Percentiles rank a stretch among this genome's conserved stretches.
Conservation (phyloP, 1,140 invertebrate genomes). For the Sinella curviseta region DNA sequence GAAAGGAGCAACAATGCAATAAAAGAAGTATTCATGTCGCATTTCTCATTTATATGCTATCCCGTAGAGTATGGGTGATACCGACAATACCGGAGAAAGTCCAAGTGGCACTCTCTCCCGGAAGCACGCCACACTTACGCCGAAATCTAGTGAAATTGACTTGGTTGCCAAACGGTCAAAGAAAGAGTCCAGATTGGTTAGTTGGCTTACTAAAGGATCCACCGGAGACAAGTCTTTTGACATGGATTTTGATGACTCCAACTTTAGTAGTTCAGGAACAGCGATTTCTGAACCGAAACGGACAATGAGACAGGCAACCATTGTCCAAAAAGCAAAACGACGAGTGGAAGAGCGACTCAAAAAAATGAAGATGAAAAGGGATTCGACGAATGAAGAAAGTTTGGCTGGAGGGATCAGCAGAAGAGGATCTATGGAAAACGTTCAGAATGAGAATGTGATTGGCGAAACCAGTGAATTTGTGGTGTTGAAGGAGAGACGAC, state of each 20-base stretch:
- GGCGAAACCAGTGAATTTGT: conserved; percentile 67
- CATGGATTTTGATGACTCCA: conserved; percentile 39
- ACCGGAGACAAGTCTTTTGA: conserved; percentile 45
- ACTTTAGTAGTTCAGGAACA: conserved; percentile 1
- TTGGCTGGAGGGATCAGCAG: conserved; percentile 37
- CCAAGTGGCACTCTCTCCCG: conserved; percentile 50
- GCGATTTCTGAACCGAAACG: conserved; percentile 19
- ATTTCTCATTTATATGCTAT: conserved; percentile 13
- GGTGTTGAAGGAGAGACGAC: conserved; percentile 76
- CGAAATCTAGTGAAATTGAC: conserved; percentile 50
- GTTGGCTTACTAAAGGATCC: conserved; percentile 44
- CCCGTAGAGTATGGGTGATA: conserved; percentile 51
- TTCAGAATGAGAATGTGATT: conserved; percentile 44
- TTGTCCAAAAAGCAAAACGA: conserved; percentile 73
- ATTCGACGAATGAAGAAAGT: conserved; percentile 48
- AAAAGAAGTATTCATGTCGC: not conserved
- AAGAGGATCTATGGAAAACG: conserved; percentile 44
- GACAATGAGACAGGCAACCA: conserved; percentile 47
- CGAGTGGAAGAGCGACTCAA: conserved; percentile 81
- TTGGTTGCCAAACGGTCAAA: conserved; percentile 42
- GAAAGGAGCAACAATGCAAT: not conserved
- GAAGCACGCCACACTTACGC: conserved; percentile 51
- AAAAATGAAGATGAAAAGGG: conserved; percentile 57
- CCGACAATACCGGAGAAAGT: conserved; percentile 51
- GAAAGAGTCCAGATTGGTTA: conserved; percentile 41